Conservation (phyloP, 2,113 vertebrate genomes). For the Glaucidium brasilianum region DNA sequence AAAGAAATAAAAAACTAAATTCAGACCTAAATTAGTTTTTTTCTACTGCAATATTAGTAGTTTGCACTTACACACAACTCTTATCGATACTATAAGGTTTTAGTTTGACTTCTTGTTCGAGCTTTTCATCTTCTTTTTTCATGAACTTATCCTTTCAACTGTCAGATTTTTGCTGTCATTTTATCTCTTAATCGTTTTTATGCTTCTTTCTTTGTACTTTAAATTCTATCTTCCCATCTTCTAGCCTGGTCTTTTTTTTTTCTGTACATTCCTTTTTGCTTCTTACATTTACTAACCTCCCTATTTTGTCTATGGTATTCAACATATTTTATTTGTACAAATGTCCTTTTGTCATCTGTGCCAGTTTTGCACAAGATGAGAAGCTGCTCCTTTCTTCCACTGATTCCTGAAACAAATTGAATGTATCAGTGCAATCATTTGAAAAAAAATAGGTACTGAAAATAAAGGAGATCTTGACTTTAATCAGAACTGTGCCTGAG, state of each 20-base stretch:
- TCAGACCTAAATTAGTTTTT: neutral
- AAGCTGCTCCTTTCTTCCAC: neutral
- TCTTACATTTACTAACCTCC: neutral
- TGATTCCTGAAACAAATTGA: neutral
- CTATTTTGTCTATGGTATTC: neutral
- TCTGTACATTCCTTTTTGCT: neutral
- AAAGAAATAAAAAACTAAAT: neutral
- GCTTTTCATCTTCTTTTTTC: neutral
- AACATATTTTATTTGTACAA: neutral
- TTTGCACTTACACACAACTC: neutral
- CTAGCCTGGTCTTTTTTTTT: neutral
- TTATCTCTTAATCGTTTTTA: neutral
- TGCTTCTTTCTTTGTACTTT: neutral
- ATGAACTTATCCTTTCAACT: neutral
- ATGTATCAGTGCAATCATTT: neutral
- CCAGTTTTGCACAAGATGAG: neutral
- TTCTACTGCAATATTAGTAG: neutral
- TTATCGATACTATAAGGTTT: neutral
- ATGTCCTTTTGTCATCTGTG: neutral
- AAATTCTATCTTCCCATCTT: neutral
- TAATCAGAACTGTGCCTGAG: constrained; percentile 2
- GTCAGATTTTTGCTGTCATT: neutral
- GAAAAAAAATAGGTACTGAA: neutral
- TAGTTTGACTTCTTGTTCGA: neutral
- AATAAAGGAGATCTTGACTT: constrained; percentile 42